phyloP scores from a whole-genome alignment of 2,113 vertebrate genomes.

The Megatriorchis doriae region DNA sequence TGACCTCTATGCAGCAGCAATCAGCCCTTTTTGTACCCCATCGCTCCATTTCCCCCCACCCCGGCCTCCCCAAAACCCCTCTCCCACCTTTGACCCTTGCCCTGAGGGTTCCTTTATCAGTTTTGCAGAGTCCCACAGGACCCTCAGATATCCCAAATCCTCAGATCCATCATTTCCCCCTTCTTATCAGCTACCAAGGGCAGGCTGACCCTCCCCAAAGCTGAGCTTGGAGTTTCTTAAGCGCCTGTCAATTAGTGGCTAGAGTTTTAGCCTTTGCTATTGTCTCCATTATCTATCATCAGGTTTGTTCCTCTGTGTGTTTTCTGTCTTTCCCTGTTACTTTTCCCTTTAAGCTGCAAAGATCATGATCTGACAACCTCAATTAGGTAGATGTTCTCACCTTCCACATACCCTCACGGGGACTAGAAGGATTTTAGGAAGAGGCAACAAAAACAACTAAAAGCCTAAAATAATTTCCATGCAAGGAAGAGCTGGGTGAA shows the following conservation, averaged over 20 bases:
- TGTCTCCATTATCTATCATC: background rate
- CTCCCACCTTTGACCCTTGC: background rate
- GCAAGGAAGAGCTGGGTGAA: background rate
- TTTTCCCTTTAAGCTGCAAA: background rate
- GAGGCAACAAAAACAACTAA: background rate
- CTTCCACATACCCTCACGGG: rapidly evolving
- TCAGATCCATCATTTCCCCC: background rate
- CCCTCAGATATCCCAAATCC: rapidly evolving
- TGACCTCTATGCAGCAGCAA: background rate
- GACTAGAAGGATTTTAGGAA: background rate
- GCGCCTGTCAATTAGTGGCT: background rate
- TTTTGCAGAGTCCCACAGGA: background rate
- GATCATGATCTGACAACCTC: background rate
- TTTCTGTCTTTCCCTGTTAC: background rate
- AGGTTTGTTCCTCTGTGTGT: background rate
- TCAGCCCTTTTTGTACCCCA: background rate
- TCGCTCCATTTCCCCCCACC: background rate
- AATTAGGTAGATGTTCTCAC: background rate
- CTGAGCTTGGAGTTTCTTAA: background rate
- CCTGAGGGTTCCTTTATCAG: background rate
- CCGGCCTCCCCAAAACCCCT: too few relatives aligned
- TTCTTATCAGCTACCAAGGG: background rate
- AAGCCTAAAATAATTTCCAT: background rate
- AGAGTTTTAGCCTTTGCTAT: background rate
- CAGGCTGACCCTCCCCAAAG: background rate